A percentile compares a stretch with the other conserved stretches of the same genome.
phyloP scores from a whole-genome alignment of 1,140 invertebrate genomes.

The Triops cancriformis region DNA sequence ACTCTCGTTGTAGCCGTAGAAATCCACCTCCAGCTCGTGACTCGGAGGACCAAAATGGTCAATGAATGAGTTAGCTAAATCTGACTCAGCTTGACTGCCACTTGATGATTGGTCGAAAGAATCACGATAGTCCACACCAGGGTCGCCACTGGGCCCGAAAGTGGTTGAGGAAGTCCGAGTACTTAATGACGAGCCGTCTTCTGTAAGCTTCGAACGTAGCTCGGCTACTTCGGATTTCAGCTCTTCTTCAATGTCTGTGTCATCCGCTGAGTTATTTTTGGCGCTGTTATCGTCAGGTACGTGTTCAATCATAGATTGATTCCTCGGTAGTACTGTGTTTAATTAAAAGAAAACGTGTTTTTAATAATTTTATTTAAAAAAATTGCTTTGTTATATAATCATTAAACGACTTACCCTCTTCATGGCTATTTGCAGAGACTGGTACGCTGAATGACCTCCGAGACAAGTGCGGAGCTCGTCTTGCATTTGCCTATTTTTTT shows the following conservation, averaged over 20 bases:
- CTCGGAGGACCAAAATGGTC: background rate
- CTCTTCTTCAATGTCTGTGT: constrained; percentile 19
- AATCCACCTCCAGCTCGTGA: background rate
- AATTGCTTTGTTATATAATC: too few species aligned
- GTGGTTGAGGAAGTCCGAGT: constrained; percentile 45
- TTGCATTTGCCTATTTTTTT: constrained; percentile 31
- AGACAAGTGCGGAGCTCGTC: constrained; percentile 53
- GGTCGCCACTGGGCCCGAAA: constrained; percentile 49
- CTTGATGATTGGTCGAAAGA: constrained; percentile 68
- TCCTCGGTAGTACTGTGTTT: background rate
- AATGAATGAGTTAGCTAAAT: constrained; percentile 29
- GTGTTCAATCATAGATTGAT: constrained; percentile 21
- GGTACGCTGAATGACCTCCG: constrained; percentile 74
- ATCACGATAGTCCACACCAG: constrained; percentile 41
- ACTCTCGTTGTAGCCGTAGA: constrained; percentile 15
- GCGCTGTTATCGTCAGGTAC: constrained; percentile 62
- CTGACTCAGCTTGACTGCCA: constrained; percentile 54
- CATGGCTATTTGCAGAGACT: constrained; percentile 71
- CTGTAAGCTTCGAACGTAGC: constrained; percentile 11
- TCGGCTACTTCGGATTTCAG: background rate
- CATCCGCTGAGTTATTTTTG: constrained; percentile 14
- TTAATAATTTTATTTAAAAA: too few species aligned
- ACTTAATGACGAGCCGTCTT: constrained; percentile 33
- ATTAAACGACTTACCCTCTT: constrained; percentile 14
- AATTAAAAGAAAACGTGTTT: constrained; percentile 3